These are phyloP conservation scores for Nomada fucata DNA, from an alignment of 2,888 invertebrate species.

Conservation along the genomic window DNA sequence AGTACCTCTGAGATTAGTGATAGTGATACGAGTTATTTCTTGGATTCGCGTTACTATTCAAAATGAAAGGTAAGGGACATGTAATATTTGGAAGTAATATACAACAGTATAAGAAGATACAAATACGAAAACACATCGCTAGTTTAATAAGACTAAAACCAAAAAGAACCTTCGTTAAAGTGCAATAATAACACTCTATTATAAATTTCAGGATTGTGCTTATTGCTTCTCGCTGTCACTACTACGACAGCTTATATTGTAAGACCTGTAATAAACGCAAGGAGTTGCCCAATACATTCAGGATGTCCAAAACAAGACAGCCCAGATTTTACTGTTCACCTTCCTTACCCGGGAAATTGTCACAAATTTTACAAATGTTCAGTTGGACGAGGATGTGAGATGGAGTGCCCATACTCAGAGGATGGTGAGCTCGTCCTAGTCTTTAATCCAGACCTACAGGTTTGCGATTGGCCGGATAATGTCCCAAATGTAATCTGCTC, in stretches of 20 bases:
- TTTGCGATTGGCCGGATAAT: constrained; percentile 71
- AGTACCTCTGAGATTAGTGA: not conserved
- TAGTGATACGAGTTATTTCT: not conserved
- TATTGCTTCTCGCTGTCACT: not conserved
- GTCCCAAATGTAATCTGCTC: not conserved
- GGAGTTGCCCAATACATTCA: not conserved
- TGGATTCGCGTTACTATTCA: not conserved
- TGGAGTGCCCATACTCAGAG: constrained; percentile 57
- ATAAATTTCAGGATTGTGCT: constrained; percentile 8
- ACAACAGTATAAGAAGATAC: not conserved
- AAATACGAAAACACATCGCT: not conserved
- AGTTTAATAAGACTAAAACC: not conserved
- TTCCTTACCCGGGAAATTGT: not conserved
- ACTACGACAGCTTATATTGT: not conserved
- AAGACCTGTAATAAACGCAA: not conserved
- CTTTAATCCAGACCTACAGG: constrained; percentile 63
- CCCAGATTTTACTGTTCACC: not conserved
- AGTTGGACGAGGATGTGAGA: constrained; percentile 25
- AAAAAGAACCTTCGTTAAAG: too few species aligned
- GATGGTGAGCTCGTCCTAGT: constrained; percentile 16
- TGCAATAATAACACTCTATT: not conserved
- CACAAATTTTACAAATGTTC: constrained; percentile 53
- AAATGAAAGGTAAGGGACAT: constrained; percentile 29
- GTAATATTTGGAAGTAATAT: not conserved
- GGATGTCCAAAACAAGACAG: not conserved